A percentile compares a stretch with the other conserved stretches of the same genome.
Conservation (phyloP, 2,888 invertebrate genomes). For the Gortyna flavago region DNA sequence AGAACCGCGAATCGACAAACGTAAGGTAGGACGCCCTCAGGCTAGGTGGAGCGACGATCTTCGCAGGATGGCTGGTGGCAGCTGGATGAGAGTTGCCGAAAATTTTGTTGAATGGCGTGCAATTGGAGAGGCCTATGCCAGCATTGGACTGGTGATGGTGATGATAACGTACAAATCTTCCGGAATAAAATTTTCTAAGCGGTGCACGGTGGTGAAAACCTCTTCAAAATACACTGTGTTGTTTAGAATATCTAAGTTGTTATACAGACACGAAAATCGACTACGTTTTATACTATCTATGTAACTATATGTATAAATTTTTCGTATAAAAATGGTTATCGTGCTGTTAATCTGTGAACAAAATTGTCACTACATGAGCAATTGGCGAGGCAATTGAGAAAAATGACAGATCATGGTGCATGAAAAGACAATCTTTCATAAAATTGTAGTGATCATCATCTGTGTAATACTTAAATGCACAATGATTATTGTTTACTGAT, state of each 20-base stretch:
- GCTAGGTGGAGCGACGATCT: no score
- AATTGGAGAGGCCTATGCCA: no score
- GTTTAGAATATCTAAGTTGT: background rate
- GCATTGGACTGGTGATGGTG: no score
- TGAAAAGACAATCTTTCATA: background rate
- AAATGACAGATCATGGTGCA: background rate
- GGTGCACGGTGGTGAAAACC: background rate
- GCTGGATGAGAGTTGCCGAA: no score
- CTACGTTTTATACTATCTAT: background rate
- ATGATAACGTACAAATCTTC: no score
- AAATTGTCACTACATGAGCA: background rate
- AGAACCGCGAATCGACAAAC: no score
- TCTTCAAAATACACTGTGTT: no score
- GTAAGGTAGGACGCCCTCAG: no score
- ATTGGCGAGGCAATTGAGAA: background rate
- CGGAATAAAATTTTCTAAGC: background rate
- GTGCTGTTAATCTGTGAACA: background rate
- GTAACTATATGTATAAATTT: background rate
- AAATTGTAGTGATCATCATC: slow-evolving; percentile 9
- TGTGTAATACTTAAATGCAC: background rate
- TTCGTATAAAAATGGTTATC: background rate
- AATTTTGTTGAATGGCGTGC: no score
- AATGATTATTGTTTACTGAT: background rate
- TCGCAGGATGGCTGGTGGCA: no score
- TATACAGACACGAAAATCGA: background rate